Percentiles rank a stretch among this genome's conserved stretches.
These are phyloP conservation scores for Steinernema khuongi DNA, from an alignment of 1,140 invertebrate species.

Conservation along the genomic window DNA sequence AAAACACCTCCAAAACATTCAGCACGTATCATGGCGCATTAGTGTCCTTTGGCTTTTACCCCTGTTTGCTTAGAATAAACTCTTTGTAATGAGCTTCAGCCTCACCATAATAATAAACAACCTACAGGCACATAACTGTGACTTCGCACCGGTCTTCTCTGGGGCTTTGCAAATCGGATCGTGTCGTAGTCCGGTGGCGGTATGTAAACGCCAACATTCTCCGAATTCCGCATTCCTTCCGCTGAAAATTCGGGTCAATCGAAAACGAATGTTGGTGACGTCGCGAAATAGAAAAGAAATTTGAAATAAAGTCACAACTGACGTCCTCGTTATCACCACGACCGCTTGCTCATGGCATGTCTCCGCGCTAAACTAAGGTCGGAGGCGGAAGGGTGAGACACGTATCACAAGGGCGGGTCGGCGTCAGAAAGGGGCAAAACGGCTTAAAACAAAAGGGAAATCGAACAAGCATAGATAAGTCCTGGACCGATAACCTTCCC, in stretches of 20 bases:
- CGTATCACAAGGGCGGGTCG: background rate
- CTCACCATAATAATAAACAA: background rate
- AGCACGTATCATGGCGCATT: too few relatives aligned
- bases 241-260: background rate
- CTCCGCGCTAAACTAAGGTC: conserved; percentile 4
- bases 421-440: background rate
- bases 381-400: background rate
- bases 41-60: too few relatives aligned
- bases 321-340: background rate
- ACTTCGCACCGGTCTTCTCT: background rate
- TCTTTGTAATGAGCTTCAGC: background rate
- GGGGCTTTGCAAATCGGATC: background rate
- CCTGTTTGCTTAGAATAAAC: background rate
- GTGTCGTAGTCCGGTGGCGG: conserved; percentile 6
- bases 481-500: background rate
- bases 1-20: too few relatives aligned
- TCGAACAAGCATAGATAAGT: background rate
- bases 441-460: conserved; percentile 6
- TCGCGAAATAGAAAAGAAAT: too few relatives aligned
- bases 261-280: background rate
- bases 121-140: background rate
- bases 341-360: too few relatives aligned
- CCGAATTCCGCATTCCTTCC: background rate
- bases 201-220: background rate
- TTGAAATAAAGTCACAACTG: background rate